These are phyloP conservation scores for Mormyrops attenuatus DNA, from an alignment of 2,797 vertebrate genomes.

Conservation along the genomic window DNA sequence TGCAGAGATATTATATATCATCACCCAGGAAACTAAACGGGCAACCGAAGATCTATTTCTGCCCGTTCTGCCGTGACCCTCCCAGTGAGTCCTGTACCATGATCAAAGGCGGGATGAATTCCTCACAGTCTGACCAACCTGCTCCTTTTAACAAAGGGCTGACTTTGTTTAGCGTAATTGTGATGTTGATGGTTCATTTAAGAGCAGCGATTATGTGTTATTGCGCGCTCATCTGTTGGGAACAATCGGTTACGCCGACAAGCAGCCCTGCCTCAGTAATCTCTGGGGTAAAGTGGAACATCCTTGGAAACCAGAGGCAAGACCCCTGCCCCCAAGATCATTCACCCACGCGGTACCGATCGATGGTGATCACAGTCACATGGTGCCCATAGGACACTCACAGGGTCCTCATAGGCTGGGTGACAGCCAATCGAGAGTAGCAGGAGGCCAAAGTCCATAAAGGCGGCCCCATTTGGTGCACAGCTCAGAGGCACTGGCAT, in stretches of 20 bases:
- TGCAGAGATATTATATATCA: not conserved
- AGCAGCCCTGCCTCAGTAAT: not conserved
- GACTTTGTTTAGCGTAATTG: not conserved
- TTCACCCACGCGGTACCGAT: not conserved
- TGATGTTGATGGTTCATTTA: not conserved
- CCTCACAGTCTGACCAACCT: not conserved
- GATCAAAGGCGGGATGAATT: slow-evolving; percentile 6
- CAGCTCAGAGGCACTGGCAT: not conserved
- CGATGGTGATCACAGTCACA: not conserved
- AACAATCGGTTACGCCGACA: not conserved
- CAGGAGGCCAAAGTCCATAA: not conserved
- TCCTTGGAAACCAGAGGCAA: not conserved
- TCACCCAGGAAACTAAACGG: not conserved
- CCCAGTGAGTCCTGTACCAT: not conserved
- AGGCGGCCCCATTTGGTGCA: not conserved
- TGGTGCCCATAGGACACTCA: no score
- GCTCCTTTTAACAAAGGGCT: not conserved
- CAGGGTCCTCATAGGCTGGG: not conserved
- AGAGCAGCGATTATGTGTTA: not conserved
- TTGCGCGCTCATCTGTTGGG: not conserved
- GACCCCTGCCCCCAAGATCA: not conserved
- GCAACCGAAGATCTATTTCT: not conserved
- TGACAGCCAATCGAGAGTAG: not conserved
- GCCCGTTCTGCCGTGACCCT: not conserved
- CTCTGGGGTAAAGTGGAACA: not conserved